Evolutionary conservation across 2,113 vertebrate genomes (phyloP).

Genomic region (Chlorodrepanis virens): DNA sequence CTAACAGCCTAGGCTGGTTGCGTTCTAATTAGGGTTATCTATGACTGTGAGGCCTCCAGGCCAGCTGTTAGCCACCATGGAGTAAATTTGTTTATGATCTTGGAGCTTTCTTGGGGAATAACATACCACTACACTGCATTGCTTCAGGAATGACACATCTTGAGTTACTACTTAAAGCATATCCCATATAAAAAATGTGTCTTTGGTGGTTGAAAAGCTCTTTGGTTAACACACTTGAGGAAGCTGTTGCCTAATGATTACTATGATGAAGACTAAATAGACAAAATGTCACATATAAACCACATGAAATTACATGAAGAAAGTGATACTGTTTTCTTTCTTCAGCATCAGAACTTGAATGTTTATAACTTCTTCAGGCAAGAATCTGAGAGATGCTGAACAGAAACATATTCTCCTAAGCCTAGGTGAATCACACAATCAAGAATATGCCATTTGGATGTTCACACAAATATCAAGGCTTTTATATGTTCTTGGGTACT

Average conservation of each 20-base stretch:
- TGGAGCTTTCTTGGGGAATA: not conserved
- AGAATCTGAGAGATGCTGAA: not conserved
- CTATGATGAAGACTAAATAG: not conserved
- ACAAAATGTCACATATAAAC: not conserved
- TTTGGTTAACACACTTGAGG: not conserved
- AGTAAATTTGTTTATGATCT: not conserved
- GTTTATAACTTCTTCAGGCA: slow-evolving; percentile 9
- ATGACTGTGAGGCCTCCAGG: too few relatives aligned
- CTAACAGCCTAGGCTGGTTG: not conserved
- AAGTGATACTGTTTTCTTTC: not conserved
- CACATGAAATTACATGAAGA: not conserved
- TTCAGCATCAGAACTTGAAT: slow-evolving; percentile 17
- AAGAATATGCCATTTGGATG: not conserved
- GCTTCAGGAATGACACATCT: not conserved
- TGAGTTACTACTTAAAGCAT: not conserved
- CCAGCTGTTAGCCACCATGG: not conserved
- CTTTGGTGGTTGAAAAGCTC: not conserved
- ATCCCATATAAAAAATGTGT: not conserved
- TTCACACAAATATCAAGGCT: not conserved
- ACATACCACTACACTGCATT: not conserved
- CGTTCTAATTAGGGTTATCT: not conserved
- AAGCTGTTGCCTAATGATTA: not conserved
- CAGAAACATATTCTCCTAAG: not conserved
- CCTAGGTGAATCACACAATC: not conserved
- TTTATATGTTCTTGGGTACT: not conserved